These are phyloP conservation scores for Gymnocheta viridis DNA, from an alignment of 2,888 invertebrate species.

Conservation along the genomic window DNA sequence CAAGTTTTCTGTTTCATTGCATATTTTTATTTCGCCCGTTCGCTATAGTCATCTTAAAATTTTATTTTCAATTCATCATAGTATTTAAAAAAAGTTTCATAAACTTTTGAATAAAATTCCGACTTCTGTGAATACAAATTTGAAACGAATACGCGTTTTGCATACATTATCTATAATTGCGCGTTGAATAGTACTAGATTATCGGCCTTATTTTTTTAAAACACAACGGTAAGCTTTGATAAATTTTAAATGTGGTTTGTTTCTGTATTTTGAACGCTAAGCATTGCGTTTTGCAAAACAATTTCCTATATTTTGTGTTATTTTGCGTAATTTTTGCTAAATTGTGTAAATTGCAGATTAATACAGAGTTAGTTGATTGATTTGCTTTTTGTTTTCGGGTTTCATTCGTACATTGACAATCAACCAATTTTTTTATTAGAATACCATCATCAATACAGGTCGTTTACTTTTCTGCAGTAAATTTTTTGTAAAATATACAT, in stretches of 20 bases:
- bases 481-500: too few relatives aligned
- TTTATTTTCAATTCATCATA: constrained; percentile 42
- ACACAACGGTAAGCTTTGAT: too few relatives aligned
- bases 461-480: not conserved
- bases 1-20: constrained; percentile 8
- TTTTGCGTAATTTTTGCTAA: constrained; percentile 42
- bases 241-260: too few relatives aligned
- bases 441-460: not conserved
- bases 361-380: constrained; percentile 21
- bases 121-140: constrained; percentile 63
- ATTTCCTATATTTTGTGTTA: constrained; percentile 19
- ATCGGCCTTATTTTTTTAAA: too few relatives aligned
- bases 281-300: too few relatives aligned
- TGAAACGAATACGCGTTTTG: constrained; percentile 56
- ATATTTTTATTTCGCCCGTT: not conserved
- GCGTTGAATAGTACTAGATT: not conserved
- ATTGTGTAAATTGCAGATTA: constrained; percentile 40
- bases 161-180: constrained; percentile 50
- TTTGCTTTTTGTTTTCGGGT: not conserved
- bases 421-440: not conserved
- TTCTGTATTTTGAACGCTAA: too few relatives aligned
- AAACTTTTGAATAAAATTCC: constrained; percentile 38
- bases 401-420: not conserved
- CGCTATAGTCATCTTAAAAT: constrained; percentile 39
- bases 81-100: constrained; percentile 43